Evolutionary conservation across 2,888 invertebrate genomes (phyloP).

Genomic region (Encarsia formosa): DNA sequence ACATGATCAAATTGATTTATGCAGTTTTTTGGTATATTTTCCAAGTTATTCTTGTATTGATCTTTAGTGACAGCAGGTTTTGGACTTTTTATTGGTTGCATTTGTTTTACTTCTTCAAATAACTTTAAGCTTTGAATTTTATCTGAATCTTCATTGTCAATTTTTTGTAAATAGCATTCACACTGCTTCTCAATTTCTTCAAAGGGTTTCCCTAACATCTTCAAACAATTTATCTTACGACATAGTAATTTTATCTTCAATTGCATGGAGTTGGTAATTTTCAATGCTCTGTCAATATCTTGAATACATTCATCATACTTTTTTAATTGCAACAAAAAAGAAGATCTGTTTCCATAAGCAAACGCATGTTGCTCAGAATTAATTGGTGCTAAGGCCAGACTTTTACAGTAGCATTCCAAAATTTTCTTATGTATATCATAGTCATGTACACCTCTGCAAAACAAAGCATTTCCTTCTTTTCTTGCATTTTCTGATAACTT

Average conservation of each 20-base stretch:
- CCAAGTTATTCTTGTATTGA: not conserved
- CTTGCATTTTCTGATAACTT: not conserved
- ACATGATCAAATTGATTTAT: conserved; percentile 60
- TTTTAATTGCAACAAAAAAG: conserved; percentile 63
- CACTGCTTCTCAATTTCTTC: not conserved
- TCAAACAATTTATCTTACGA: conserved; percentile 56
- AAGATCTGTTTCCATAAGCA: conserved; percentile 74
- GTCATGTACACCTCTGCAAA: not conserved
- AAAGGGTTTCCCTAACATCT: not conserved
- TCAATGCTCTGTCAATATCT: conserved; percentile 65
- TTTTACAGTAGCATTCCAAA: conserved; percentile 59
- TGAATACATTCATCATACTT: conserved; percentile 63
- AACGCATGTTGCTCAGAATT: conserved; percentile 59
- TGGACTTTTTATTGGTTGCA: not conserved
- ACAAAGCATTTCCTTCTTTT: not conserved
- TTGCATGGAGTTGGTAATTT: conserved; percentile 46
- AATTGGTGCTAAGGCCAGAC: conserved; percentile 61
- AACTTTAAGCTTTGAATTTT: not conserved
- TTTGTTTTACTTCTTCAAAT: not conserved
- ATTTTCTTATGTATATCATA: conserved; percentile 33
- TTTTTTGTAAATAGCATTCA: too few relatives aligned
- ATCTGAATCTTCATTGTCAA: not conserved
- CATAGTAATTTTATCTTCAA: conserved; percentile 60
- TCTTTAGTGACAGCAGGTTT: not conserved
- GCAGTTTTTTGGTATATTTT: not conserved